These are phyloP conservation scores for Ibidorhyncha struthersii DNA, from an alignment of 2,113 vertebrate genomes.

Conservation along the genomic window DNA sequence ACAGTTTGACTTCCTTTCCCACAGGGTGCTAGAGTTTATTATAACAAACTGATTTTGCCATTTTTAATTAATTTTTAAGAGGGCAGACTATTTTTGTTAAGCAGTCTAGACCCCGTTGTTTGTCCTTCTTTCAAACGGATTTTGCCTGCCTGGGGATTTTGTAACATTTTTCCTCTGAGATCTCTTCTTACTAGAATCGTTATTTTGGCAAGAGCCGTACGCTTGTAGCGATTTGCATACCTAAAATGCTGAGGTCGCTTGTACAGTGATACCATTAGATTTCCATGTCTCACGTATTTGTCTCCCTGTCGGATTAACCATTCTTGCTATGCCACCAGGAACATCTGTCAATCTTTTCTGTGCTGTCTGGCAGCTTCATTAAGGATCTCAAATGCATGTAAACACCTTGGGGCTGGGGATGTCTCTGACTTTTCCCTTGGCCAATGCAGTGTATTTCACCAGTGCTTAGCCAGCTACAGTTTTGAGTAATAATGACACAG, in stretches of 20 bases:
- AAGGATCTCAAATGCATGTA: not conserved
- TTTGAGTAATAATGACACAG: not conserved
- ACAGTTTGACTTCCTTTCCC: not conserved
- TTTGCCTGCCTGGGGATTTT: not conserved
- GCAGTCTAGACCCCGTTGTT: not conserved
- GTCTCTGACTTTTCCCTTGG: not conserved
- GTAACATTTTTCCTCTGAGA: not conserved
- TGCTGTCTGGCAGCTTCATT: constrained; percentile 40
- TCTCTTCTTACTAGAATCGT: not conserved
- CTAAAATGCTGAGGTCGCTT: not conserved
- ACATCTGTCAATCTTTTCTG: constrained; percentile 41
- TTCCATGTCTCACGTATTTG: not conserved
- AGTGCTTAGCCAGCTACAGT: not conserved
- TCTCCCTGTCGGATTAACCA: constrained; percentile 43
- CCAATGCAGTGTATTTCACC: not conserved
- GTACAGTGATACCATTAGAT: not conserved
- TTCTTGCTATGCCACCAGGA: not conserved
- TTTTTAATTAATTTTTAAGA: not conserved
- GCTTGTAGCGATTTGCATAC: not conserved
- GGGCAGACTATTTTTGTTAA: not conserved
- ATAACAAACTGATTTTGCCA: not conserved
- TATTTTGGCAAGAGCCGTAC: not conserved
- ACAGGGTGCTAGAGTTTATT: not conserved
- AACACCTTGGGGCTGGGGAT: constrained; percentile 4
- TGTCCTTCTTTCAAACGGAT: not conserved